Evolutionary conservation across 2,113 vertebrate species (phyloP).

Genomic region (Otocyon megalotis): DNA sequence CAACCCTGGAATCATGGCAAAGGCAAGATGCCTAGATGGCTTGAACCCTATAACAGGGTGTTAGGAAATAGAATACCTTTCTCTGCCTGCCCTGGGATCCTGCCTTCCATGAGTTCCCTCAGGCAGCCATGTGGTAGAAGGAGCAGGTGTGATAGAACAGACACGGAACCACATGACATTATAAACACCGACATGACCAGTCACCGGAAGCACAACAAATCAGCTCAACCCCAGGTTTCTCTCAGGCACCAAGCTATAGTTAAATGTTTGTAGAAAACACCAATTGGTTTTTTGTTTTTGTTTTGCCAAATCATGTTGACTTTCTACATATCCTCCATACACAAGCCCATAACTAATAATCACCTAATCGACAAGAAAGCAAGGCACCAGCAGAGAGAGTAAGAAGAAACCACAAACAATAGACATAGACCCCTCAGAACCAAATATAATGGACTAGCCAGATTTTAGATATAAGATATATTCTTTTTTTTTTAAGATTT

Average conservation of each 20-base stretch:
- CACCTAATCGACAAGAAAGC: neutral
- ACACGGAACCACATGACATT: neutral
- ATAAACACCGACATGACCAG: neutral
- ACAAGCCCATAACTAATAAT: neutral
- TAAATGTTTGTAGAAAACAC: neutral
- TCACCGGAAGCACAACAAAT: neutral
- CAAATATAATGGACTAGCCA: neutral
- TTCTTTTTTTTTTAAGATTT: neutral
- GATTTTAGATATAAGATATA: neutral
- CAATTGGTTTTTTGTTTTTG: neutral
- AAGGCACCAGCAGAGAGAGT: neutral
- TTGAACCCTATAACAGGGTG: neutral
- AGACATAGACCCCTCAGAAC: neutral
- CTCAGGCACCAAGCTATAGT: neutral
- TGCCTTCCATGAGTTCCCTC: neutral
- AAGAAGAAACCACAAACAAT: neutral
- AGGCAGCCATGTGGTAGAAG: neutral
- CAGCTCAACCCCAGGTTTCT: neutral
- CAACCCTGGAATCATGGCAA: neutral
- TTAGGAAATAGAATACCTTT: neutral
- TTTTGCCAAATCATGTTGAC: neutral
- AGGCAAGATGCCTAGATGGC: neutral
- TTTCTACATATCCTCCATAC: neutral
- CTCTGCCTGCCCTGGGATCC: neutral
- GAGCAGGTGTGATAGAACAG: neutral